Conservation (phyloP, 1,140 invertebrate species). For the Contarinia nasturtii region DNA sequence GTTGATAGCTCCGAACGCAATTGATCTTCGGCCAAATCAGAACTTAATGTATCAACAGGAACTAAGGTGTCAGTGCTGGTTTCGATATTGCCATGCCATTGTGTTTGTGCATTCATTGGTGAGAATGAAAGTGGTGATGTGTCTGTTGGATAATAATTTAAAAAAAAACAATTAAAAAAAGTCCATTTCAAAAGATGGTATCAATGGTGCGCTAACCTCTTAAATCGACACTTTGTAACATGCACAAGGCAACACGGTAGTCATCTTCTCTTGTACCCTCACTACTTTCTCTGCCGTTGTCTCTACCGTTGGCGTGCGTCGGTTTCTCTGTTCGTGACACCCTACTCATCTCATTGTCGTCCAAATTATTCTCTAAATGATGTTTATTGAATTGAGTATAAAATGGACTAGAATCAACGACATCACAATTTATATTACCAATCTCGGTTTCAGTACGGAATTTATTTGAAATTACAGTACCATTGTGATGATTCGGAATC, state of each 20-base stretch:
- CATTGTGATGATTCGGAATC: not conserved
- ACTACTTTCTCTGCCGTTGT: not conserved
- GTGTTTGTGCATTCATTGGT: not conserved
- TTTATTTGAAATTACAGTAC: not conserved
- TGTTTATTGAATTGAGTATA: not conserved
- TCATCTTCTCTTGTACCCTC: too few species aligned
- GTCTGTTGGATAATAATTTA: not conserved
- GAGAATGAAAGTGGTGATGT: not conserved
- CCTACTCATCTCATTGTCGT: not conserved
- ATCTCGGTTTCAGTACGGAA: not conserved
- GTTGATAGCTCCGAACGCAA: too few species aligned
- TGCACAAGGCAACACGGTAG: not conserved
- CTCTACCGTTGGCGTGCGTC: too few species aligned
- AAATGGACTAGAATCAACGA: not conserved
- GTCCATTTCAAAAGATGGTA: not conserved
- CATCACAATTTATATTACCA: constrained; percentile 3
- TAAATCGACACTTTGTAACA: constrained; percentile 6
- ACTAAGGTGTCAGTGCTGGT: constrained; percentile 29
- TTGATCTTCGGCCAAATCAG: not conserved
- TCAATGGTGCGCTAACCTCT: constrained; percentile 1
- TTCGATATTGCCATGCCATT: constrained; percentile 18
- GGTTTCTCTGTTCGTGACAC: too few species aligned
- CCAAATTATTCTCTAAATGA: not conserved
- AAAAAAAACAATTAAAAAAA: not conserved
- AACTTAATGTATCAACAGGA: constrained; percentile 6